phyloP scores from a whole-genome alignment of 2,797 vertebrate genomes.

The Amniataba percoides region DNA sequence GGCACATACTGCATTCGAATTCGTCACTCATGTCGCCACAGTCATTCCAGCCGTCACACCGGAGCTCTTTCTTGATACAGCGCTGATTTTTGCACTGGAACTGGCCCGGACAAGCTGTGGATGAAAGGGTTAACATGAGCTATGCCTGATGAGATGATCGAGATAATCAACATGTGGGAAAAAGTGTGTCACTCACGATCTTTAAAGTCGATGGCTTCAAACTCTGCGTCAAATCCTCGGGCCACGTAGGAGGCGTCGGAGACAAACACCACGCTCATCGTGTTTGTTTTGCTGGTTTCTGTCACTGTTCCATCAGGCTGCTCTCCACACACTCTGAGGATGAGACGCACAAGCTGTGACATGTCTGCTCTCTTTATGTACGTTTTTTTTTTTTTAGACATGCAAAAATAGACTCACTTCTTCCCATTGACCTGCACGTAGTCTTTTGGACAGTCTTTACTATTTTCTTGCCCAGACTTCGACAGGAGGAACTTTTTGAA shows the following conservation, averaged over 20 bases:
- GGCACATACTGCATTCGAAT: slow-evolving; percentile 85
- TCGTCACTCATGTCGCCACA: slow-evolving; percentile 93
- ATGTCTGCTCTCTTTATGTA: neutral
- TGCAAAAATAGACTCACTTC: slow-evolving; percentile 81
- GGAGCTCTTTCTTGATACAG: slow-evolving; percentile 82
- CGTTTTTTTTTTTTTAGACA: neutral
- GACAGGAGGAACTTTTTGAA: slow-evolving; percentile 90
- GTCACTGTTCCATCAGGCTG: slow-evolving; percentile 69
- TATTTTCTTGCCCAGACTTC: slow-evolving; percentile 60
- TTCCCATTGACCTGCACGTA: slow-evolving; percentile 87
- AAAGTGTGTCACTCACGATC: slow-evolving; percentile 88
- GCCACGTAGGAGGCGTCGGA: slow-evolving; percentile 91
- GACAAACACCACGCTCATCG: slow-evolving; percentile 84
- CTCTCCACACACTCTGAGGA: slow-evolving; percentile 90
- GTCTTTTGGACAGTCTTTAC: slow-evolving; percentile 87
- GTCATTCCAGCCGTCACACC: slow-evolving; percentile 95
- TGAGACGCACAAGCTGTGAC: slow-evolving; percentile 7
- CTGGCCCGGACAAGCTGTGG: slow-evolving; percentile 89
- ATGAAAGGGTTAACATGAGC: neutral
- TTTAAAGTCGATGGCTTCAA: slow-evolving; percentile 83
- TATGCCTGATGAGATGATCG: rapidly evolving
- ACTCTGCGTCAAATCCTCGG: slow-evolving; percentile 89
- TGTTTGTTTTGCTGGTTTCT: slow-evolving; percentile 82
- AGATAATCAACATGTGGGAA: neutral
- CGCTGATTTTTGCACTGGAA: slow-evolving; percentile 88